A percentile compares a stretch with the other conserved stretches of the same genome.
These are phyloP conservation scores for Drosophila austrosaltans DNA, from an alignment of 2,888 invertebrate species.

Conservation along the genomic window DNA sequence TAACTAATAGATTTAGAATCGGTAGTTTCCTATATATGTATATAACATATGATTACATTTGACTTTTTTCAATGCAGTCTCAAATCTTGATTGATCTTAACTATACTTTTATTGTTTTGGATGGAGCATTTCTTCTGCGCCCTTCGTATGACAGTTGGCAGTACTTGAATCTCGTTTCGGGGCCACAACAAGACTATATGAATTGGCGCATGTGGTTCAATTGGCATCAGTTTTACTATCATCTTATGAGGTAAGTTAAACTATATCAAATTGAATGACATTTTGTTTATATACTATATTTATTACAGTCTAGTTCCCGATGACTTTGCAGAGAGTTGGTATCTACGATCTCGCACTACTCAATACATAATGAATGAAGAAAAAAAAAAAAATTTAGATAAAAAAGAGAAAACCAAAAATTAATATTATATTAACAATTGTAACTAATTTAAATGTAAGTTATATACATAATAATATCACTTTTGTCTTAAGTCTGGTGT, in stretches of 20 bases:
- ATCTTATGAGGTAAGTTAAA: neutral
- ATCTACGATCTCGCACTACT: neutral
- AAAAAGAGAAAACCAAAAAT: neutral
- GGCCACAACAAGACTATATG: too few species aligned
- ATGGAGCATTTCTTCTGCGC: slow-evolving; percentile 44
- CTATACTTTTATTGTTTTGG: slow-evolving; percentile 38
- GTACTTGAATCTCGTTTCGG: neutral
- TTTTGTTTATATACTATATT: neutral
- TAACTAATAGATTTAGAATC: too few species aligned
- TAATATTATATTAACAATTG: neutral
- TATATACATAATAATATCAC: slow-evolving; percentile 34
- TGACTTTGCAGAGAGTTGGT: slow-evolving; percentile 10
- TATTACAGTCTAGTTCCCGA: slow-evolving; percentile 8
- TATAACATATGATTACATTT: too few species aligned
- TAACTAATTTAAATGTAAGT: neutral
- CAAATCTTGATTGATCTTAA: slow-evolving; percentile 30
- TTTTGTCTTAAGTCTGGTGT: neutral
- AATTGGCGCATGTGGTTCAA: neutral
- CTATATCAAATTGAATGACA: neutral
- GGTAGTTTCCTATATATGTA: too few species aligned
- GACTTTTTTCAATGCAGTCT: slow-evolving; percentile 13
- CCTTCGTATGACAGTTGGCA: slow-evolving; percentile 38
- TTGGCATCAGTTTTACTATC: slow-evolving; percentile 24
- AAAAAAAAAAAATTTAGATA: neutral
- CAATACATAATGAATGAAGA: neutral